A percentile compares a stretch with the other conserved stretches of the same genome.
phyloP scores from a whole-genome alignment of 2,888 invertebrate genomes.

The Belgica antarctica region DNA sequence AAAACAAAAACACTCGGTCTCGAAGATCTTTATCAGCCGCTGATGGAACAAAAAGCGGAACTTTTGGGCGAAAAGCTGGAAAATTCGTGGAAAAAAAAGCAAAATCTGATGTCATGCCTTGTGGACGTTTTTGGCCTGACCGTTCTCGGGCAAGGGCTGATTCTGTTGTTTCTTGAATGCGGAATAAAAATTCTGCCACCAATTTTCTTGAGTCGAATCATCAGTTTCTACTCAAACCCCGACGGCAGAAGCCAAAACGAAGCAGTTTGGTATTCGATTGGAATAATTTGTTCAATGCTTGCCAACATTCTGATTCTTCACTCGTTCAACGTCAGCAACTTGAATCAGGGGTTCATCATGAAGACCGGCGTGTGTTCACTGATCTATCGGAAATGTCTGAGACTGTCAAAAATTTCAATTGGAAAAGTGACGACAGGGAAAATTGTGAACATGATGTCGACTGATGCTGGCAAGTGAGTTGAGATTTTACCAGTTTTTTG shows the following conservation, averaged over 20 bases:
- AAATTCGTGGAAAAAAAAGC: not conserved
- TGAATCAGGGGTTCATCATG: conserved; percentile 69
- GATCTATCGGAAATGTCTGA: conserved; percentile 66
- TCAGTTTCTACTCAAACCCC: not conserved
- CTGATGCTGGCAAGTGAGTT: conserved; percentile 72
- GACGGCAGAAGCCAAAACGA: conserved; percentile 50
- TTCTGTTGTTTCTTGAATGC: not conserved
- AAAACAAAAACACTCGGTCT: not conserved
- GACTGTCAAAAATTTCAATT: conserved; percentile 69
- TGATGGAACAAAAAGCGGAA: not conserved
- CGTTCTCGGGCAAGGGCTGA: not conserved
- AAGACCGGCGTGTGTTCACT: conserved; percentile 68
- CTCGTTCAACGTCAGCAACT: too few relatives aligned
- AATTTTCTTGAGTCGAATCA: not conserved
- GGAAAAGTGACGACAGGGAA: conserved; percentile 73
- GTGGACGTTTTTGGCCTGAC: not conserved
- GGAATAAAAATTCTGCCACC: not conserved
- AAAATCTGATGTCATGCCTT: not conserved
- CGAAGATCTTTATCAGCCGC: not conserved
- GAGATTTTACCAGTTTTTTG: conserved; percentile 49
- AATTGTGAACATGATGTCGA: conserved; percentile 87
- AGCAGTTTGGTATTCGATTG: too few relatives aligned
- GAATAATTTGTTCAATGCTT: too few relatives aligned
- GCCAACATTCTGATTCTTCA: too few relatives aligned
- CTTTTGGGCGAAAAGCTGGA: not conserved